Conservation (phyloP, 2,888 invertebrate genomes). For the Andrena bicolor region DNA sequence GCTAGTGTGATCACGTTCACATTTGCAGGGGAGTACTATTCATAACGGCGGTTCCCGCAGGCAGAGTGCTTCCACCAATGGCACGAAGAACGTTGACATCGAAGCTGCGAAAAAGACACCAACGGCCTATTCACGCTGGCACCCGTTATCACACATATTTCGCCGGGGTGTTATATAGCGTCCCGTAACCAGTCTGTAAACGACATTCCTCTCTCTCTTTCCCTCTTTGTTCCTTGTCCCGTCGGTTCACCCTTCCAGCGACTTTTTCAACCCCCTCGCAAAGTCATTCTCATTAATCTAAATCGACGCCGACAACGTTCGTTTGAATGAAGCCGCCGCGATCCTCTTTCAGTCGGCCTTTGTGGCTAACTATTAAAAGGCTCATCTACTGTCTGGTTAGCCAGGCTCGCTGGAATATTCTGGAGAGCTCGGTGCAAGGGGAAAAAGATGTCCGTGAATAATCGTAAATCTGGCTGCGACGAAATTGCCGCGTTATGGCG, state of each 20-base stretch:
- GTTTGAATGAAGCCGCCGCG: constrained; percentile 53
- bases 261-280: constrained; percentile 37
- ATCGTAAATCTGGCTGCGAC: constrained; percentile 14
- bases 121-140: constrained; percentile 56
- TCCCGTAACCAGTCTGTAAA: constrained; percentile 45
- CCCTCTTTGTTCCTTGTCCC: constrained; percentile 24
- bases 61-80: constrained; percentile 37
- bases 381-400: constrained; percentile 52
- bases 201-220: constrained; percentile 35
- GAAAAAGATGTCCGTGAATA: not conserved
- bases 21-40: constrained; percentile 61
- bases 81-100: constrained; percentile 47
- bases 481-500: not conserved
- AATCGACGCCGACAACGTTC: constrained; percentile 65
- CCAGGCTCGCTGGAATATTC: constrained; percentile 15
- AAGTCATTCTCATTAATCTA: constrained; percentile 69
- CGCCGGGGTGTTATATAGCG: constrained; percentile 40
- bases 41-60: constrained; percentile 55
- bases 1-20: constrained; percentile 37
- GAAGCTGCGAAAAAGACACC: constrained; percentile 66
- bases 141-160: constrained; percentile 65
- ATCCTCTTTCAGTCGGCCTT: constrained; percentile 55
- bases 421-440: not conserved
- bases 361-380: constrained; percentile 57
- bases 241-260: constrained; percentile 25